Evolutionary conservation across 2,113 vertebrate genomes (phyloP).

Genomic region (Petrocephalus microphthalmus): DNA sequence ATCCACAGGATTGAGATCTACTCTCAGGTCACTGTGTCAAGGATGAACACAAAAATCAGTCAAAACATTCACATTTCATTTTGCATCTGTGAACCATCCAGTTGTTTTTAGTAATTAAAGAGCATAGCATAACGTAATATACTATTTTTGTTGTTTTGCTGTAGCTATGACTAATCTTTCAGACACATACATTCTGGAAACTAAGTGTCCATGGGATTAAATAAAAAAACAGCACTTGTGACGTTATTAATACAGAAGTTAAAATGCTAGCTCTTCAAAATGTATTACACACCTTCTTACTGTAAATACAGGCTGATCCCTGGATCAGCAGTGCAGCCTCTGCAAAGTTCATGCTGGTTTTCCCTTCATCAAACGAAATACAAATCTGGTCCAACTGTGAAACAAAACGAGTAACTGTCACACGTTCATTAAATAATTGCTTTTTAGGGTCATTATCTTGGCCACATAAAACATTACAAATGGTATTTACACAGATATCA

Average conservation of each 20-base stretch:
- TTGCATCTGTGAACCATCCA: neutral
- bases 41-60: neutral
- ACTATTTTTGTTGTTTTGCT: neutral
- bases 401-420: neutral
- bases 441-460: neutral
- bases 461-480: neutral
- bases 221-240: neutral
- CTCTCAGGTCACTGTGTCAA: neutral
- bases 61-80: neutral
- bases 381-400: slow-evolving; percentile 80
- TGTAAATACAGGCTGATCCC: slow-evolving; percentile 84
- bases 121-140: neutral
- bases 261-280: neutral
- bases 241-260: neutral
- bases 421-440: neutral
- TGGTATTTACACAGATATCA: neutral
- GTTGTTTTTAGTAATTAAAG: neutral
- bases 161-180: neutral
- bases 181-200: neutral
- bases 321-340: slow-evolving; percentile 88
- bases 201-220: neutral
- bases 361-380: slow-evolving; percentile 86
- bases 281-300: slow-evolving; percentile 73
- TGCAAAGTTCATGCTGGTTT: slow-evolving; percentile 81
- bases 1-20: neutral